phyloP scores from a whole-genome alignment of 1,140 invertebrate genomes.

The Euura lappo region DNA sequence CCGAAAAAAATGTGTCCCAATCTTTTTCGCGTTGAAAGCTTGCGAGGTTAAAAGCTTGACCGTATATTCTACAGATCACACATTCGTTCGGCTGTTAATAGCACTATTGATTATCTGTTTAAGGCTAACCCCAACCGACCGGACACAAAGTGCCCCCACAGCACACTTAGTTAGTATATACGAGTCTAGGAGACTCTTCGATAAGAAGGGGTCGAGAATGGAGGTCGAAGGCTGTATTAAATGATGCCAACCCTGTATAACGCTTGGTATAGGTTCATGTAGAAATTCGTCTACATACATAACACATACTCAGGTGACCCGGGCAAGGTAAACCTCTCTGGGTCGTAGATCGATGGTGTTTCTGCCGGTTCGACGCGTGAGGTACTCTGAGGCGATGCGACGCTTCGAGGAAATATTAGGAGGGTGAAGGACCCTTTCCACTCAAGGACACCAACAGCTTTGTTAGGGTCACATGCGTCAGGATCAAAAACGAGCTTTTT shows the following conservation, averaged over 20 bases:
- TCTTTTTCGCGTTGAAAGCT: not conserved
- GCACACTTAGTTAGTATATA: no score
- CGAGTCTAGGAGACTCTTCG: no score
- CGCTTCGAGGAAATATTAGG: not conserved
- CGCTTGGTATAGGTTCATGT: no score
- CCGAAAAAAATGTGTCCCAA: no score
- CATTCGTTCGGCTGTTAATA: not conserved
- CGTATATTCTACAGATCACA: not conserved
- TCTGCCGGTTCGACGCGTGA: not conserved
- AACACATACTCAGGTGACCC: not conserved
- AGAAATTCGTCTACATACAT: not conserved
- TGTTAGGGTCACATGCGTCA: no score
- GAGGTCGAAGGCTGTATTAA: no score
- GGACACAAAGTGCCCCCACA: not conserved
- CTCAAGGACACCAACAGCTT: not conserved
- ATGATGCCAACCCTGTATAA: no score
- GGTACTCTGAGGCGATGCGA: not conserved
- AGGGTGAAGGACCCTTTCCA: not conserved
- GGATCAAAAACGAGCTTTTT: no score
- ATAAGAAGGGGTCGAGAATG: no score
- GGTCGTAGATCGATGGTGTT: not conserved
- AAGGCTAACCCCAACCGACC: not conserved
- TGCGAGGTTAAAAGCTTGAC: not conserved
- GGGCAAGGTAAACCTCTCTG: not conserved
- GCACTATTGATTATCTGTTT: slow-evolving; percentile 4